Evolutionary conservation across 2,113 vertebrate genomes (phyloP), one percentile per base, ranked within the genome.

Genomic region (Xiphorhynchus elegans): DNA sequence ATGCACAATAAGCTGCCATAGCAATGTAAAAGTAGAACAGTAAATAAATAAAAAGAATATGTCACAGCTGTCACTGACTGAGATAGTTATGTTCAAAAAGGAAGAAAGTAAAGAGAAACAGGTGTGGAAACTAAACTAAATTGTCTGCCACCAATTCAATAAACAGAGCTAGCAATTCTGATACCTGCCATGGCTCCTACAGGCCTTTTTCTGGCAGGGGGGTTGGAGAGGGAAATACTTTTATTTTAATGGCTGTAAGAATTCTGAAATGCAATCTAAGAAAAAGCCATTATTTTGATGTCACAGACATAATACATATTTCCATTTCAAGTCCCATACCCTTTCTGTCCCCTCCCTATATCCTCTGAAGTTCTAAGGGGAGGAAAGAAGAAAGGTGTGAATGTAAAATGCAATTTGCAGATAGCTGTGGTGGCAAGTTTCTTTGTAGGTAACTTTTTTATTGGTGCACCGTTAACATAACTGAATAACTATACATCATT

Each of bases 41-140:
- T 25, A 87, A 91, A 95, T 68, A 12, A 97, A 93, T 96, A 94
- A 94, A 93, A 84, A 81, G 28, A 84, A 59, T 44, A 53, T 75
- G 44, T 75, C 90, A 94, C 66, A 82, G 77, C 74, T 94, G 69
- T 64, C 77, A 91, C 47, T 47, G 77, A 75, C 89, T 91, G 74
- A 95, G 69, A 70, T 29, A 91, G 74, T 81, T 82, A 55, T 91
- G 69, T 87, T 87, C 20, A 56, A 93, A 82, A 87, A 81, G 31
- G 55, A 77, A 92, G 62, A 81, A 91, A 84, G 52, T 75, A 72
- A 56, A 91, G 73, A 78, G 52, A 84, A 91, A 63, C 24, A 56
- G 35, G 17, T 63, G 33, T 40, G 52, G 18, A 89, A 93, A 55
- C 4, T 26, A 79, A 60, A 10, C 24, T 79, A 50, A 84, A 87